Percentiles rank a stretch among this genome's conserved stretches.
phyloP scores from a whole-genome alignment of 2,888 invertebrate species.

The Blastobasis lacticolella region DNA sequence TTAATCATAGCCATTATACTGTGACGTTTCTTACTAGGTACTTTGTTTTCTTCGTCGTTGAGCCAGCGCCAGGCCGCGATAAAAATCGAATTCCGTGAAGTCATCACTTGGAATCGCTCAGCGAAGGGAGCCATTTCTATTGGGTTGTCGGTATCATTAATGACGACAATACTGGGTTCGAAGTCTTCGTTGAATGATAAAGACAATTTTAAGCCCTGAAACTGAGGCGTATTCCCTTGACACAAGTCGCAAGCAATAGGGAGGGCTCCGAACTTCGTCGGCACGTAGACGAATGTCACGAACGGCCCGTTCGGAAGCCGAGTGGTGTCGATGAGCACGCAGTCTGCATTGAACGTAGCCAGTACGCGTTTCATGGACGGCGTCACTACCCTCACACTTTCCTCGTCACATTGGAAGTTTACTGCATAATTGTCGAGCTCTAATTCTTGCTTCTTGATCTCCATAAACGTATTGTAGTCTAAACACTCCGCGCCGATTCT shows the following conservation, averaged over 20 bases:
- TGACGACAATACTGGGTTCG: slow-evolving; percentile 21
- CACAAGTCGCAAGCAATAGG: slow-evolving; percentile 29
- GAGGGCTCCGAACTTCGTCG: slow-evolving; percentile 25
- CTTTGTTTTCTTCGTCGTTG: slow-evolving; percentile 11
- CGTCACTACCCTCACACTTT: slow-evolving; percentile 24
- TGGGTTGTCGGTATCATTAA: slow-evolving; percentile 18
- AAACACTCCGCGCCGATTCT: not conserved
- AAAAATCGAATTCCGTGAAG: slow-evolving; percentile 16
- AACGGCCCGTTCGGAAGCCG: slow-evolving; percentile 12
- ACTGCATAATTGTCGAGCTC: slow-evolving; percentile 13
- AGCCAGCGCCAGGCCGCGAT: slow-evolving; percentile 19
- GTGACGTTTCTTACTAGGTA: slow-evolving; percentile 14
- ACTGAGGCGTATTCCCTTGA: slow-evolving; percentile 16
- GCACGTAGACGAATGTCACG: slow-evolving; percentile 23
- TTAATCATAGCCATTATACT: slow-evolving; percentile 15
- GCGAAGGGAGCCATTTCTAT: slow-evolving; percentile 17
- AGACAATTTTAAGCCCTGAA: slow-evolving; percentile 13
- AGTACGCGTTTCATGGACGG: slow-evolving; percentile 29
- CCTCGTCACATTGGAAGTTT: slow-evolving; percentile 9
- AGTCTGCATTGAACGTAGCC: slow-evolving; percentile 16
- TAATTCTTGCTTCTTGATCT: slow-evolving; percentile 8
- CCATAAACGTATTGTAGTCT: slow-evolving; percentile 10
- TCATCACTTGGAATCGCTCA: slow-evolving; percentile 13
- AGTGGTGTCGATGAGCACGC: slow-evolving; percentile 23
- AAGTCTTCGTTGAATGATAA: slow-evolving; percentile 15